Conservation (phyloP, 2,888 invertebrate species). For the Eupithecia abbreviata region DNA sequence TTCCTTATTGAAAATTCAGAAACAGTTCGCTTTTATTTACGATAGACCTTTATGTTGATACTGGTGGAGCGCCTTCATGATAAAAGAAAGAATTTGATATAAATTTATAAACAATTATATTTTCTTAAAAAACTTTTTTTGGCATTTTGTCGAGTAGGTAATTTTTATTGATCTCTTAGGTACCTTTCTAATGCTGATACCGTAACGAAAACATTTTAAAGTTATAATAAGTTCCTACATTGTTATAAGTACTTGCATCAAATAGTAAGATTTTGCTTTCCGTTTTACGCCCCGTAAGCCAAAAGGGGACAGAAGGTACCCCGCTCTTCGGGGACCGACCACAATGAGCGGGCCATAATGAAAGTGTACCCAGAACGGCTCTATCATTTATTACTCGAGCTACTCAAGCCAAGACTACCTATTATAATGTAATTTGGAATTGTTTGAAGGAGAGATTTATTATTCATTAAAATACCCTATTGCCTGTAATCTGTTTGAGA, state of each 20-base stretch:
- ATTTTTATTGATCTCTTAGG: neutral
- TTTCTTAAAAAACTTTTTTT: neutral
- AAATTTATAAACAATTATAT: neutral
- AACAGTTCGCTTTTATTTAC: conserved; percentile 24
- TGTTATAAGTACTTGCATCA: conserved; percentile 51
- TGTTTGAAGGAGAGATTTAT: conserved; percentile 47
- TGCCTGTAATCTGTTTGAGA: conserved; percentile 43
- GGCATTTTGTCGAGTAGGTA: no score
- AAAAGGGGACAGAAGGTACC: conserved; percentile 54
- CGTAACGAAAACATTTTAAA: neutral
- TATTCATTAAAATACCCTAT: conserved; percentile 44
- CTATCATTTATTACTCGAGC: conserved; percentile 60
- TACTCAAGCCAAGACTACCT: conserved; percentile 44
- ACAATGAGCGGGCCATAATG: conserved; percentile 67
- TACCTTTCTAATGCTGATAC: neutral
- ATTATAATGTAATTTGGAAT: conserved; percentile 48
- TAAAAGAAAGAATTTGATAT: neutral
- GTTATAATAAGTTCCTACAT: neutral
- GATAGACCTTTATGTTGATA: conserved; percentile 10
- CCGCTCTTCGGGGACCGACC: conserved; percentile 60
- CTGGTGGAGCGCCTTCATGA: neutral
- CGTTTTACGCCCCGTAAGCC: conserved; percentile 49
- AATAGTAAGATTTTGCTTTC: conserved; percentile 63
- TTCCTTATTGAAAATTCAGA: conserved; percentile 32
- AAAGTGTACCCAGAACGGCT: conserved; percentile 62